phyloP scores from a whole-genome alignment of 2,113 vertebrate genomes.

The Pelecanoides urinatrix region DNA sequence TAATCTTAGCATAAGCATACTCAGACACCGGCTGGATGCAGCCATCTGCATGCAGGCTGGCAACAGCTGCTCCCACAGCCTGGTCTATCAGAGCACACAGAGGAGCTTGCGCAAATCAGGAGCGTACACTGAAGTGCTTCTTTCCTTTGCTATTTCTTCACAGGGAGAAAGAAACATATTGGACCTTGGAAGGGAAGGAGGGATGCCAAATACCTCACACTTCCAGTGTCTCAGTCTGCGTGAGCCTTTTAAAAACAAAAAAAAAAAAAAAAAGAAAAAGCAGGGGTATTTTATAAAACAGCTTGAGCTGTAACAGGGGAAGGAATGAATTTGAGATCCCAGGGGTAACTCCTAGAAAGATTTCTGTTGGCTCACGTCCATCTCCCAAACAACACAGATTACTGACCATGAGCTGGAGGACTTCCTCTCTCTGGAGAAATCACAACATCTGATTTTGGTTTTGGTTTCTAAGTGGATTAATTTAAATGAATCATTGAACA shows the following conservation, averaged over 20 bases:
- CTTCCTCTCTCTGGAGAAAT: slow-evolving; percentile 26
- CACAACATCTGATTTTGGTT: background rate
- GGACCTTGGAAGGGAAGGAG: background rate
- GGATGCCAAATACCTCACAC: background rate
- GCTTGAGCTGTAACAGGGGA: background rate
- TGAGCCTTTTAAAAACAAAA: background rate
- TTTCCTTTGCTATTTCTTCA: background rate
- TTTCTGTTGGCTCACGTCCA: background rate
- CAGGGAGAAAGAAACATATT: background rate
- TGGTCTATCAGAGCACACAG: background rate
- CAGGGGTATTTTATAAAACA: slow-evolving; percentile 8
- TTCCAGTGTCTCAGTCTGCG: background rate
- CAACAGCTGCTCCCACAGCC: background rate
- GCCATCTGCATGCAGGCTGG: background rate
- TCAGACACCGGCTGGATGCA: background rate
- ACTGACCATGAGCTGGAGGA: background rate
- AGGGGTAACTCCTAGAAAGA: background rate
- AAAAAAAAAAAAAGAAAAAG: background rate
- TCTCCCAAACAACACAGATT: background rate
- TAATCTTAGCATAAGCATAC: background rate
- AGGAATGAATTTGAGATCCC: background rate
- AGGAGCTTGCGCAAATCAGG: background rate
- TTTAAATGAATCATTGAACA: slow-evolving; percentile 23
- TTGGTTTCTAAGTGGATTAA: slow-evolving; percentile 20
- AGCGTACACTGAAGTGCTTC: accelerated